Base-by-base conservation (phyloP, 2,888 invertebrate species). In the Polymixis flavicincta region DNA sequence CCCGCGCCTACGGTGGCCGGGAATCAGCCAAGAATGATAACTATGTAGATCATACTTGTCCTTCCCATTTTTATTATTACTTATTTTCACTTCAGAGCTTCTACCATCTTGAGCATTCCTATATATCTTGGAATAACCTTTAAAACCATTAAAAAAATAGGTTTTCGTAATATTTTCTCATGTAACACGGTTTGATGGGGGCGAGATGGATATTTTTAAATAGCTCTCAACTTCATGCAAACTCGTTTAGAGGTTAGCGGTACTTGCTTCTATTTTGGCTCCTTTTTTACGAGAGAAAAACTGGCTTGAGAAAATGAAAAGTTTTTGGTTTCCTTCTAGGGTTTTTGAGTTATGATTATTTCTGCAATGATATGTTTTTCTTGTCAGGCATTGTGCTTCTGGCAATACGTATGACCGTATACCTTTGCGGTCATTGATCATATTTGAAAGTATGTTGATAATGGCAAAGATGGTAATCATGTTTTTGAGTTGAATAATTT, bases 161-260 rank as follows among this genome's bases (percentile, higher is more conserved):
- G 70, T 5, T 32, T 4, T 4, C 32, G 42, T 28, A 66, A 84
- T 22, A 75, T 76, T 72, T 67, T 67, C 22, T 52, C 6, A 25
- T 63, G n/a, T 84, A 82, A 83, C 65, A 64, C 25, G 48, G 45
- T 73, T 76, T 59, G n/a, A n/a, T n/a, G 37, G 82, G n/a, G 4
- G 28, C 59, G 83, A 82, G 63, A 84, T 85, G 75, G 78, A 75
- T 78, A 82, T 82, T 85, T 82, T 85, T 82, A 85, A 85, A 85
- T 82, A 63, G 83, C 72, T 71, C 70, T 72, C 66, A 71, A 83
- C 68, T 73, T 76, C 42, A 52, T 52, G 59, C 32, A 85, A 84
- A 85, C 68, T 84, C 76, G 55, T 59, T 85, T 76, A 85, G 55
- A 55, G 68, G 48, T 54, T 32, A 61, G 14, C 60, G 52, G 60